Evolutionary conservation across 2,888 invertebrate genomes (phyloP).

Genomic region (Sarcophaga caerulescens): DNA sequence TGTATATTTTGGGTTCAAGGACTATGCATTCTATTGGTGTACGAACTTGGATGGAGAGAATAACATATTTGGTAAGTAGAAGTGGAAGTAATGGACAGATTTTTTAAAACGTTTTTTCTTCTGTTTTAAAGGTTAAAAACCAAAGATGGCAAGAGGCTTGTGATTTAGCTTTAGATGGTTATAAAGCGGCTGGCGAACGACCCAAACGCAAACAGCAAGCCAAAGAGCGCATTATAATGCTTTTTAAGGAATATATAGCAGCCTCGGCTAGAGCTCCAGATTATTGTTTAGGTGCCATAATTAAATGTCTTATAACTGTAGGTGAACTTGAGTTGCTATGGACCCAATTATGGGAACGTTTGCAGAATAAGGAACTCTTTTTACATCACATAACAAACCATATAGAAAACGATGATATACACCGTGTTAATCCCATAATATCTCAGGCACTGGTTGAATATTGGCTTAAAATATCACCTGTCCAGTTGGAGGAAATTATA

Average conservation of each 20-base stretch:
- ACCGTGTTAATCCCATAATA: constrained; percentile 85
- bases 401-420: constrained; percentile 85
- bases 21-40: constrained; percentile 84
- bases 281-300: constrained; percentile 79
- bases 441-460: constrained; percentile 88
- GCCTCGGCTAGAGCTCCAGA: constrained; percentile 79
- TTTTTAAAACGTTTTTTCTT: background rate
- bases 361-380: constrained; percentile 83
- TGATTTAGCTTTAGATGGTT: constrained; percentile 83
- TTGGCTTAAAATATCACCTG: constrained; percentile 84
- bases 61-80: constrained; percentile 83
- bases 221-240: constrained; percentile 80
- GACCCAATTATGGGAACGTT: constrained; percentile 85
- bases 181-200: constrained; percentile 78
- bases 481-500: constrained; percentile 87
- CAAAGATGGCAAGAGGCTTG: constrained; percentile 84
- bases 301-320: constrained; percentile 80
- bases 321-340: constrained; percentile 83
- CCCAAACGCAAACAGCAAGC: constrained; percentile 80
- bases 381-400: constrained; percentile 87
- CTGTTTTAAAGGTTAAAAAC: constrained; percentile 78
- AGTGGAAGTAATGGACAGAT: too few species aligned
- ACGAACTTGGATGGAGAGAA: constrained; percentile 86
- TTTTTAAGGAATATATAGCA: constrained; percentile 81
- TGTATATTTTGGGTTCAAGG: constrained; percentile 87